Base-by-base conservation (phyloP, 2,888 invertebrate species). In the Andrena minutula region DNA sequence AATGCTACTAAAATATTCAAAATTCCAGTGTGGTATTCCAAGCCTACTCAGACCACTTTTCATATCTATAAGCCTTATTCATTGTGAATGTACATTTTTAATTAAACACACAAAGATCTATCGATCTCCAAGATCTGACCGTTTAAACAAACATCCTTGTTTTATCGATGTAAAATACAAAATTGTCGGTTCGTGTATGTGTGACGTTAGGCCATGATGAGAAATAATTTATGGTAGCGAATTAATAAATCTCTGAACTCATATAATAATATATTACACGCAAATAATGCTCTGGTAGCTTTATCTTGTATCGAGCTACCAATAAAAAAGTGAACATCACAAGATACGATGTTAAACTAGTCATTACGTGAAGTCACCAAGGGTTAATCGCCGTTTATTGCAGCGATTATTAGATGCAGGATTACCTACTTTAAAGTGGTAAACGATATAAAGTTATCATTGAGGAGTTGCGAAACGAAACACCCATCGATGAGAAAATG, bases 391-490 rank as follows among this genome's bases (percentile, higher is more conserved):
- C 41, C 35, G 61, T 53, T 71, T 53, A 61, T 53, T 23, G 28
- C 60, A 16, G 4, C 16, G 51, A 28, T 26, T 12, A 35, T 26
- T 56, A n/a, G 30, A 58, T 28, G 28, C 12, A 20, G 4, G 28
- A 63, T 75, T 72, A 71, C 53, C 61, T 12, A 41, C 3, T 56
- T 72, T 56, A 28, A 72, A 76, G 49, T 41, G 47, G 63, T 63
- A 64, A 73, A 73, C 47, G 63, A 26, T 60, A 47, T 32, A 69
- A n/a, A 81, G 69, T 81, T 78, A 81, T 81, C 78, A 78, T 70
- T 41, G 10, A 26, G 72, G 0, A n/a, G 30, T 78, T 79, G 49
- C 72, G 65, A 64, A 61, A 72, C 26, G n/a, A 51, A 63, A 60
- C 64, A 51, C n/a, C 51, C 64, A 58, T 53, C 60, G 82, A 47